These are phyloP conservation scores for Drosophila watanabei DNA, from an alignment of 1,140 invertebrate genomes.

Conservation along the genomic window DNA sequence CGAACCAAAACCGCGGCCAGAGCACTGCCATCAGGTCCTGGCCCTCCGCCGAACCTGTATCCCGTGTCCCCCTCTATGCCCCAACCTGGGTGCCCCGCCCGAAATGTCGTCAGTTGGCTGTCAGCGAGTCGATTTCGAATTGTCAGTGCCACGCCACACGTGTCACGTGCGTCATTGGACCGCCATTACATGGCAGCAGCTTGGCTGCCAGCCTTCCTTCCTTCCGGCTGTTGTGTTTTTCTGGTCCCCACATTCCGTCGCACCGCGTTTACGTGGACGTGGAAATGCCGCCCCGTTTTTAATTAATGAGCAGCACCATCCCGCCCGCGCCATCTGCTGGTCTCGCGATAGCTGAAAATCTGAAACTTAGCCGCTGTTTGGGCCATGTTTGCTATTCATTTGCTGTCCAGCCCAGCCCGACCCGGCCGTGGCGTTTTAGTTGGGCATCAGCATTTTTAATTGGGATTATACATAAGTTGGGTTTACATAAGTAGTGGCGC, in stretches of 20 bases:
- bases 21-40: conserved; percentile 18
- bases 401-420: conserved; percentile 19
- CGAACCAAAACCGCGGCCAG: conserved; percentile 22
- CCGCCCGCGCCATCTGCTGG: conserved; percentile 13
- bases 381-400: conserved; percentile 65
- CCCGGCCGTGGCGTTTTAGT: conserved; percentile 39
- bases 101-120: conserved; percentile 46
- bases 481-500: conserved; percentile 46
- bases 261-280: background rate
- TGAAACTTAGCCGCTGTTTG: conserved; percentile 53
- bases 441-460: conserved; percentile 71
- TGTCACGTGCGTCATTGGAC: conserved; percentile 64
- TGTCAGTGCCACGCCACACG: conserved; percentile 68
- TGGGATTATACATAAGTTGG: conserved; percentile 48
- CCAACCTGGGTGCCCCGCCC: background rate
- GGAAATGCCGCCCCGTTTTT: conserved; percentile 50
- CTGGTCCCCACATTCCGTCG: conserved; percentile 10
- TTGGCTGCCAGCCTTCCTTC: conserved; percentile 19
- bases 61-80: background rate
- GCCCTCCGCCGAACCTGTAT: background rate
- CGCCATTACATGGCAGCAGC: conserved; percentile 61
- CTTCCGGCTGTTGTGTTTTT: conserved; percentile 48
- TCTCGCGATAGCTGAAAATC: conserved; percentile 41
- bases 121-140: conserved; percentile 60
- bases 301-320: conserved; percentile 74